A percentile compares a stretch with the other conserved stretches of the same genome.
phyloP scores from a whole-genome alignment of 2,113 vertebrate species.

The Tor tambroides region DNA sequence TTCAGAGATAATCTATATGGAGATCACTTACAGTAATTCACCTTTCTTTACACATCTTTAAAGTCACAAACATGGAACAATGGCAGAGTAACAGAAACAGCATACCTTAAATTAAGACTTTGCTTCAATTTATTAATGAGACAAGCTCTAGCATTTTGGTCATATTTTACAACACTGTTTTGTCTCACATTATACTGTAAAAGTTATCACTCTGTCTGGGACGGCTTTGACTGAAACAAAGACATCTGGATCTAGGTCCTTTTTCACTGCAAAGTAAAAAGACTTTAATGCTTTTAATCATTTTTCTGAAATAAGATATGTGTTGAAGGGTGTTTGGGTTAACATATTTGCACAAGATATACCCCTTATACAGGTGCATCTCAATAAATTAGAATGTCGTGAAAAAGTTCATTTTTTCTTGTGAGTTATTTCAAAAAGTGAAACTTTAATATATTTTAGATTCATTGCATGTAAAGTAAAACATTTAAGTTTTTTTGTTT shows the following conservation, averaged over 20 bases:
- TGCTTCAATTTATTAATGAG: conserved; percentile 35
- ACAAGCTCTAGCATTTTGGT: conserved; percentile 23
- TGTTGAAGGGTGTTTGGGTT: not conserved
- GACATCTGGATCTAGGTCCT: conserved; percentile 46
- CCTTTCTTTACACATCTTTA: conserved; percentile 25
- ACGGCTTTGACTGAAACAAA: conserved; percentile 29
- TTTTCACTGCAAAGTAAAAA: conserved; percentile 30
- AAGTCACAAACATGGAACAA: conserved; percentile 28
- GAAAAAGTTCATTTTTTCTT: too few species aligned
- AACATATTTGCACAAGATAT: not conserved
- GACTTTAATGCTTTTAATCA: conserved; percentile 1
- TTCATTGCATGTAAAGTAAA: too few species aligned
- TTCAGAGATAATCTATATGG: not conserved
- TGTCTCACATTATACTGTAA: conserved; percentile 33
- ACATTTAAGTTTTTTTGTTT: too few species aligned
- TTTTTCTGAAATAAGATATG: not conserved
- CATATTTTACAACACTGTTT: conserved; percentile 56
- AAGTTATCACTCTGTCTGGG: conserved; percentile 24
- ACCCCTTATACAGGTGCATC: too few species aligned
- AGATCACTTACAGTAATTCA: not conserved
- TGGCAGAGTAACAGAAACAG: not conserved
- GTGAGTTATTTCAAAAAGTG: too few species aligned
- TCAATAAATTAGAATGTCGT: too few species aligned
- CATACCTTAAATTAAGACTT: not conserved
- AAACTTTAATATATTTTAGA: too few species aligned